Percentiles rank a stretch among this genome's conserved stretches.
Conservation (phyloP, 2,888 invertebrate species). For the Frankliniella fusca region DNA sequence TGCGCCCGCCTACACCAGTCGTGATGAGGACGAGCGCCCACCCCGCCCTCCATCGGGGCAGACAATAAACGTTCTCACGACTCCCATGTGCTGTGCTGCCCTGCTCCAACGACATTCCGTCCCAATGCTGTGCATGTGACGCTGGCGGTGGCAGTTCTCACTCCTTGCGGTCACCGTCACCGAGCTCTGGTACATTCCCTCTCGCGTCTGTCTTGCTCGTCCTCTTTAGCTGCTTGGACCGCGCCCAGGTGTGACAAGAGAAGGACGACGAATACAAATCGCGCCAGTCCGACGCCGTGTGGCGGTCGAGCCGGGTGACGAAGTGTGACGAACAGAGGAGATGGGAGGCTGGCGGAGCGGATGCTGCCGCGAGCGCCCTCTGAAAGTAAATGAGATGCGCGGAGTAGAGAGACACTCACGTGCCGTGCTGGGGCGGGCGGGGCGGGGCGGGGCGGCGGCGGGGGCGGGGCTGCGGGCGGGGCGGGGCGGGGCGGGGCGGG, state of each 20-base stretch:
- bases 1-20: too few species aligned
- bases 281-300: not conserved
- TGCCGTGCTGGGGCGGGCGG: too few species aligned
- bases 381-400: slow-evolving; percentile 3
- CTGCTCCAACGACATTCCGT: too few species aligned
- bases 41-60: too few species aligned
- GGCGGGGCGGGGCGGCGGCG: too few species aligned
- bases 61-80: too few species aligned
- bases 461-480: too few species aligned
- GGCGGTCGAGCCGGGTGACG: not conserved
- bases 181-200: not conserved
- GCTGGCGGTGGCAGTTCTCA: not conserved
- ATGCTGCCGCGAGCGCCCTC: not conserved
- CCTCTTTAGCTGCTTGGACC: not conserved
- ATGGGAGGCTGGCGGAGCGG: not conserved
- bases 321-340: slow-evolving; percentile 20
- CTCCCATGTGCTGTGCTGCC: too few species aligned
- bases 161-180: not conserved
- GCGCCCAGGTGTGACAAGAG: not conserved
- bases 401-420: too few species aligned
- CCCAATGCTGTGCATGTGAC: too few species aligned
- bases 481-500: too few species aligned
- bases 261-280: slow-evolving; percentile 13
- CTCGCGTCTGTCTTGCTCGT: not conserved
- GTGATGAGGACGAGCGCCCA: too few species aligned